These are phyloP conservation scores for Crioceris asparagi DNA, from an alignment of 2,888 invertebrate species.

Conservation along the genomic window DNA sequence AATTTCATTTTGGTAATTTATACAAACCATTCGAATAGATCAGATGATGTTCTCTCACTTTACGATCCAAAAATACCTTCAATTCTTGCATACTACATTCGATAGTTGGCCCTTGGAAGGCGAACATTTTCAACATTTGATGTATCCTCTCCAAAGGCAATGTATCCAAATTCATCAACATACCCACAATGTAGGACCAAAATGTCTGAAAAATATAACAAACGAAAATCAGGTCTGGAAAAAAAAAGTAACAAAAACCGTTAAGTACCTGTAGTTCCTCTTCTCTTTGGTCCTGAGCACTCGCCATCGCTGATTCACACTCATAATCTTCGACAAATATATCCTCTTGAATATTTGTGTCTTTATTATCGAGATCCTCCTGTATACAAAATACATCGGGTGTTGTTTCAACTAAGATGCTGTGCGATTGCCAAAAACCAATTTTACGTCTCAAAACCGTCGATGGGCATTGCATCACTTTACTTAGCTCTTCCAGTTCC, in stretches of 20 bases:
- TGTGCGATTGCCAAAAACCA: constrained; percentile 90
- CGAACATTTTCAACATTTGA: constrained; percentile 95
- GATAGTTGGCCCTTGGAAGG: constrained; percentile 78
- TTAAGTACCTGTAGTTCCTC: constrained; percentile 73
- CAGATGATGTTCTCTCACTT: constrained; percentile 84
- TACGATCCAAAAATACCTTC: constrained; percentile 79
- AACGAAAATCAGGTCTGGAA: not conserved
- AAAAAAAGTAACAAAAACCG: not conserved
- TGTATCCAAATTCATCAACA: constrained; percentile 90
- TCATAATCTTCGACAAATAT: constrained; percentile 80
- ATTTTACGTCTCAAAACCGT: constrained; percentile 78
- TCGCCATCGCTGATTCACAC: constrained; percentile 87
- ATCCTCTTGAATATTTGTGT: constrained; percentile 47
- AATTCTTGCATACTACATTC: constrained; percentile 85
- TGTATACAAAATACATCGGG: constrained; percentile 64
- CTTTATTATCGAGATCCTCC: constrained; percentile 50
- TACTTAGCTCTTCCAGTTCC: constrained; percentile 77
- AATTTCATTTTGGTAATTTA: constrained; percentile 59
- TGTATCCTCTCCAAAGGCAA: constrained; percentile 87
- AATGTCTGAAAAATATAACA: constrained; percentile 49
- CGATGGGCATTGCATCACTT: constrained; percentile 76
- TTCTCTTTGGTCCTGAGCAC: constrained; percentile 86
- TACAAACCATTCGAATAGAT: constrained; percentile 80
- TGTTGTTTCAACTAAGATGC: constrained; percentile 65
- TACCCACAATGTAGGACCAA: constrained; percentile 95